Evolutionary conservation across 1,140 invertebrate genomes (phyloP), one percentile per base, ranked within the genome.

Genomic region (Thereuonema tuberculata): DNA sequence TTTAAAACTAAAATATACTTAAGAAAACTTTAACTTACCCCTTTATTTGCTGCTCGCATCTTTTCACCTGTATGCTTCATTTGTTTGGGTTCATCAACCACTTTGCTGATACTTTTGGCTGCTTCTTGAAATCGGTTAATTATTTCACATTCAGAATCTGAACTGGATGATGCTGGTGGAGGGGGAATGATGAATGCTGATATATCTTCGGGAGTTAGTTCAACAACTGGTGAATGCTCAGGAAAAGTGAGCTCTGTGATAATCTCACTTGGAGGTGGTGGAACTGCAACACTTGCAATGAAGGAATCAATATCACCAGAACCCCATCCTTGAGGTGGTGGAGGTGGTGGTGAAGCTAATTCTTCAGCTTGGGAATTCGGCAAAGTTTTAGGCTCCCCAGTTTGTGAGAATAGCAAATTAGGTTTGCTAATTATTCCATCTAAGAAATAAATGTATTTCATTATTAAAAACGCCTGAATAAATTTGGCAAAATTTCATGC

Each of bases 151-250:
- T 66, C 64, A 12, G 61, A 60, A 43, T 59, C 56, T 1, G 61
- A 55, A 14, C 56, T 60, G 3, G 75, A 73, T 0, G 76, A 75
- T 1, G 74, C 68, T 0, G 87, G 86, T 0, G 87, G 87, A 1
- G 86, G 86, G 31, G 86, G 87, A 67, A 88, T 88, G 31, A 88
- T 87, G 61, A 84, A 85, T 0, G 84, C 82, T 73, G 84, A 82
- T 47, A 88, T 84, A 72, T 88, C 83, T 71, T 86, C 68, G 17
- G 26, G 56, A 28, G 60, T 67, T 47, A 62, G 28, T 12, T 56
- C 56, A 27, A 64, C 48, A 2, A 67, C 56, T 69, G 70, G 81
- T 12, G 53, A 55, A 25, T 28, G 21, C 26, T 61, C 54, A 14
- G 21, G 26, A 9, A 50, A 26, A 2, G 27, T n/a, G 1, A 20